phyloP scores from a whole-genome alignment of 2,888 invertebrate genomes.

The Sepioteuthis lessoniana region DNA sequence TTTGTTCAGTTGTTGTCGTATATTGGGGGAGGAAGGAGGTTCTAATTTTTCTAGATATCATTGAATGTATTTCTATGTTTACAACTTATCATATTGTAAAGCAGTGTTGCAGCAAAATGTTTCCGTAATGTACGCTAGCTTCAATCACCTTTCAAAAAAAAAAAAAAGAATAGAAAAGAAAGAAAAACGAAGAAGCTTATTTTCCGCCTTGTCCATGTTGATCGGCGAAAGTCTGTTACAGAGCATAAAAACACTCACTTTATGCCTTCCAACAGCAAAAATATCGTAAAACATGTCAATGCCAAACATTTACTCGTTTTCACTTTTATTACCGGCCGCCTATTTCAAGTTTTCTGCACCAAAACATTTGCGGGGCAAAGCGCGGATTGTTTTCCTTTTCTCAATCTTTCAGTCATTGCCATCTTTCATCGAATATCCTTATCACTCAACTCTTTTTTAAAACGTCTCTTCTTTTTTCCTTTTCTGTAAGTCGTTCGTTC shows the following conservation, averaged over 20 bases:
- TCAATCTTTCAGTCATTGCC: too few relatives aligned
- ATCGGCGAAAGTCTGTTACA: neutral
- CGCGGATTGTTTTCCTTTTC: neutral
- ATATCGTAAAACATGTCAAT: neutral
- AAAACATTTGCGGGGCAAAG: neutral
- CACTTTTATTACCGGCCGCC: neutral
- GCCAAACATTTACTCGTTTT: neutral
- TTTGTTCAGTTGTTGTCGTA: too few relatives aligned
- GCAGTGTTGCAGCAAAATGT: neutral
- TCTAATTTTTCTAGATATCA: too few relatives aligned
- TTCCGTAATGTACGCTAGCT: neutral
- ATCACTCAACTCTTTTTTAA: too few relatives aligned
- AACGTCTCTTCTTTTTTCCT: too few relatives aligned
- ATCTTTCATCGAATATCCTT: too few relatives aligned
- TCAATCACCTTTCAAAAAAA: neutral
- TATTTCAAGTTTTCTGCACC: neutral
- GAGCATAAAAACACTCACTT: neutral
- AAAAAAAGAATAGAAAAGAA: too few relatives aligned
- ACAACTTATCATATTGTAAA: neutral
- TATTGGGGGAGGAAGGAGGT: too few relatives aligned
- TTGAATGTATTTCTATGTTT: neutral
- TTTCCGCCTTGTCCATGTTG: neutral
- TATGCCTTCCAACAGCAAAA: neutral
- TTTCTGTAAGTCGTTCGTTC: too few relatives aligned
- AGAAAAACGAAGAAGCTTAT: too few relatives aligned